phyloP scores from a whole-genome alignment of 2,888 invertebrate genomes.

The Callyntrura sp. region DNA sequence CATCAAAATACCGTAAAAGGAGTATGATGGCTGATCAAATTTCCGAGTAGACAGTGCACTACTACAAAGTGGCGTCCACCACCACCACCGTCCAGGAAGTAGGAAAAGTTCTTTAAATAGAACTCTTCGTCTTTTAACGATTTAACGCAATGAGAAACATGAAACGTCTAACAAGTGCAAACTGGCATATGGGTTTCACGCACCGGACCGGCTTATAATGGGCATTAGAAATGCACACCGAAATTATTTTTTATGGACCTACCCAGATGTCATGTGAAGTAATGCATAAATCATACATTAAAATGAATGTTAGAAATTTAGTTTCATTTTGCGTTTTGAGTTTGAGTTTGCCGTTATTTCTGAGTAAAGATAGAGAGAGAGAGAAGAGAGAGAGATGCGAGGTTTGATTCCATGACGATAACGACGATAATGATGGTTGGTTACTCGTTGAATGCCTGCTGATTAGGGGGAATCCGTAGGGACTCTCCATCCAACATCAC shows the following conservation, averaged over 20 bases:
- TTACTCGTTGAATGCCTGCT: background rate
- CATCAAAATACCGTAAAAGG: background rate
- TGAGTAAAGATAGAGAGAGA: background rate
- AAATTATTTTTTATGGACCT: background rate
- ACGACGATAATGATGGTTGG: background rate
- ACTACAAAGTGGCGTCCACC: background rate
- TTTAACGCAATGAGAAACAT: background rate
- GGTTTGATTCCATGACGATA: constrained; percentile 35
- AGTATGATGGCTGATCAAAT: constrained; percentile 8
- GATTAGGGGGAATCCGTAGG: background rate
- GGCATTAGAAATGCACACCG: background rate
- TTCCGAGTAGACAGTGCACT: background rate
- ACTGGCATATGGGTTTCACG: background rate
- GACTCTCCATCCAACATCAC: no score
- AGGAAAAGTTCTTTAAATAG: background rate
- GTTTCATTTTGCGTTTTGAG: background rate
- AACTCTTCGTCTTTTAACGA: background rate
- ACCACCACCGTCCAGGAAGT: background rate
- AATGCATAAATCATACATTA: background rate
- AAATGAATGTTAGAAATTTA: background rate
- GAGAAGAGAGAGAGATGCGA: no score
- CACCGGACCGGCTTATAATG: background rate
- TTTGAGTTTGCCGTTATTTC: background rate
- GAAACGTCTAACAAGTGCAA: background rate
- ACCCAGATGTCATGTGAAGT: background rate